Evolutionary conservation across 2,113 vertebrate genomes (phyloP), one percentile per base, ranked within the genome.

Genomic region (Megaptera novaeangliae): DNA sequence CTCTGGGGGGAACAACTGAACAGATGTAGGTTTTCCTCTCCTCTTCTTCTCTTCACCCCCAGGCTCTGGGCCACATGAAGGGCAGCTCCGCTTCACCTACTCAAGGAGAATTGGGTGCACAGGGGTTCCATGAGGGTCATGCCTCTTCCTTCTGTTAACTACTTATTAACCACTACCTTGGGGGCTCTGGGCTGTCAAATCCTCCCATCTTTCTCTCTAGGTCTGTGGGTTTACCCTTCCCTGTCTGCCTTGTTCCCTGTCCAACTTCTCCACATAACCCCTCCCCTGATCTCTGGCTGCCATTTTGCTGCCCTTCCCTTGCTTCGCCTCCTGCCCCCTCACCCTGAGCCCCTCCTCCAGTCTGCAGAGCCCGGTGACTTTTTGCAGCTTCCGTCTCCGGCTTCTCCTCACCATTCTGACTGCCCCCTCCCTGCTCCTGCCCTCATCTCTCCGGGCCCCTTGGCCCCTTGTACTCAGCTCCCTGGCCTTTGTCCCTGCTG

Each of bases 1-100:
- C 95, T 98, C 98, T 34, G 98, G 98, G 77, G 98, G 98, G 49
- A 98, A 97, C 93, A 96, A 57, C 74, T 98, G 98, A n/a, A 98
- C 63, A n/a, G 98, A 97, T 94, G 97, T 36, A 7, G 92, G 85
- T 52, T 63, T 97, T 85, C 92, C 96, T 85, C 88, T 77, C 3
- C 87, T 92, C 66, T 93, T 93, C 91, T 96, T 96, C 64, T 97
- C 96, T 52, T 97, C 72, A 61, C 52, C 23, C 44, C 64, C 94
- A 23, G 88, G 39, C 46, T 97, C 97, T 36, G 97, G 97, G 63
- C 96, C 88, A 86, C 95, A 96, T 8, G 97, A 97, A 94, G 97
- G 96, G 57, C 97, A 98, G 92, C 89, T 98, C 72, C 97, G 96
- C 77, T 98, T 98, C 55, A 98, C 95, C 98, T 98, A 81, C 83